Conservation (phyloP, 2,113 vertebrate species). For the Pelobates fuscus region DNA sequence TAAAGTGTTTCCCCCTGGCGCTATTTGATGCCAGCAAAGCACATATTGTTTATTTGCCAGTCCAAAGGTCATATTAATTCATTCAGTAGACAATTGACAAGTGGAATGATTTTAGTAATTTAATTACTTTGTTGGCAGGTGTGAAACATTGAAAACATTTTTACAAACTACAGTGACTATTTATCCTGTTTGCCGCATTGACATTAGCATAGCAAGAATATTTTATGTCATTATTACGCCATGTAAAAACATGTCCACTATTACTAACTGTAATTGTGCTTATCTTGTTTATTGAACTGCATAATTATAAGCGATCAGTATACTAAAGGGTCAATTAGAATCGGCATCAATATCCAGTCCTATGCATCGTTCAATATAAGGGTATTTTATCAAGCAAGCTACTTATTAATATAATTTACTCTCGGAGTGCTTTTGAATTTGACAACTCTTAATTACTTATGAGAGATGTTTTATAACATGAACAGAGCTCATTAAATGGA, state of each 20-base stretch:
- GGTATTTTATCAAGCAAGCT: too few relatives aligned
- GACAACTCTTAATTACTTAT: too few relatives aligned
- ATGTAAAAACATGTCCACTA: constrained; percentile 19
- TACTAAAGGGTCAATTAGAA: neutral
- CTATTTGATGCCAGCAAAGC: constrained; percentile 19
- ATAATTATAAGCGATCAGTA: constrained; percentile 21
- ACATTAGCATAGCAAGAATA: neutral
- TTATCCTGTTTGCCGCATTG: too few relatives aligned
- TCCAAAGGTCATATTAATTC: constrained; percentile 17
- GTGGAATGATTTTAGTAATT: constrained; percentile 8
- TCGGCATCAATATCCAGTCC: neutral
- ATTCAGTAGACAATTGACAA: constrained; percentile 14
- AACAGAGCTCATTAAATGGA: too few relatives aligned
- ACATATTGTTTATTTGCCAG: constrained; percentile 14
- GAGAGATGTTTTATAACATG: too few relatives aligned
- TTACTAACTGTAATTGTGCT: constrained; percentile 11
- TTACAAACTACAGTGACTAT: neutral
- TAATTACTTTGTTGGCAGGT: constrained; percentile 10
- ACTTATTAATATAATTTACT: too few relatives aligned
- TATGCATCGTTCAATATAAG: too few relatives aligned
- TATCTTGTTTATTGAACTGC: constrained; percentile 31
- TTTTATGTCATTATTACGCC: neutral
- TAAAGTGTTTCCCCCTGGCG: constrained; percentile 9
- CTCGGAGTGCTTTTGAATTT: too few relatives aligned
- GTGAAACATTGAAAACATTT: constrained; percentile 2